A percentile compares a stretch with the other conserved stretches of the same genome.
Evolutionary conservation across 1,140 invertebrate species (phyloP).

Genomic region (Drosophila tani): DNA sequence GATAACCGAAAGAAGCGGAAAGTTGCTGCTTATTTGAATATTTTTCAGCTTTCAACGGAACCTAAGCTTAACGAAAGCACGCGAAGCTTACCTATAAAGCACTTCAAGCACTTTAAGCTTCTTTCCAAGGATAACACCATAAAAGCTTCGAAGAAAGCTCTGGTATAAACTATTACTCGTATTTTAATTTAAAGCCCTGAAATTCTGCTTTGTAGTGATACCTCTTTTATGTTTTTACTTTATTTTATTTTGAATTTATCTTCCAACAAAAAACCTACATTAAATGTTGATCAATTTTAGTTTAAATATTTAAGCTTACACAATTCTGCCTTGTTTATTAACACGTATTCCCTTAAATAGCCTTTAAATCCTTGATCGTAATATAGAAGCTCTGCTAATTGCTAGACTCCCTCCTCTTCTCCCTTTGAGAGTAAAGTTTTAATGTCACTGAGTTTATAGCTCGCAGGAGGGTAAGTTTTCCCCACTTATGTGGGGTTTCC

Average conservation of each 20-base stretch:
- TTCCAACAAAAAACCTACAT: too few relatives aligned
- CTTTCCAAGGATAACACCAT: neutral
- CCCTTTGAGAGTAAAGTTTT: neutral
- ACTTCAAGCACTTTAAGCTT: neutral
- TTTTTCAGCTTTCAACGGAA: neutral
- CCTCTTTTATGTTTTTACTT: neutral
- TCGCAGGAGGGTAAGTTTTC: neutral
- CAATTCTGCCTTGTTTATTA: too few relatives aligned
- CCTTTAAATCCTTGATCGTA: too few relatives aligned
- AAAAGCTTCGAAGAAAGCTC: neutral
- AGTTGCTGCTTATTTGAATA: conserved; percentile 1
- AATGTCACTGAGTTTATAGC: conserved; percentile 15
- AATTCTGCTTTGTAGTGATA: neutral
- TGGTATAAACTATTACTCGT: neutral
- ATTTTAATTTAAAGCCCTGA: neutral
- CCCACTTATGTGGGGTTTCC: conserved; percentile 1
- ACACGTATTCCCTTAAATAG: neutral
- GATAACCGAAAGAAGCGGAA: neutral
- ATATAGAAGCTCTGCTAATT: neutral
- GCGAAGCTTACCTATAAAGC: neutral
- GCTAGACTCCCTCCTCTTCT: neutral
- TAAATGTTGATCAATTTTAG: too few relatives aligned
- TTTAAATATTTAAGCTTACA: too few relatives aligned
- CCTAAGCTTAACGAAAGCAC: neutral
- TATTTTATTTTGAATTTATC: neutral